Conservation (phyloP, 2,113 vertebrate species). For the Columba janthina region DNA sequence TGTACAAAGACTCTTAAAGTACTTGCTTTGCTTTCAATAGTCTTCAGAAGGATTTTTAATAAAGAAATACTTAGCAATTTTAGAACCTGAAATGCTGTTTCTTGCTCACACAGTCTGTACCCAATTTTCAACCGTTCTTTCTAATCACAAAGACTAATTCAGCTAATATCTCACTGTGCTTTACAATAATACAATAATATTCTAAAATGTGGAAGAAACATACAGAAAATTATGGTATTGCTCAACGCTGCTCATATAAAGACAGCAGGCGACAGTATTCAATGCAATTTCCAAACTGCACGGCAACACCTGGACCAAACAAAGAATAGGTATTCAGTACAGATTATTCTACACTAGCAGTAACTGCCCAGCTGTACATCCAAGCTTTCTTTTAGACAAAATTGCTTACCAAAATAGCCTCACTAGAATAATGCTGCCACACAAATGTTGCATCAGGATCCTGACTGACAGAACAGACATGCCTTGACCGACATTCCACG, state of each 20-base stretch:
- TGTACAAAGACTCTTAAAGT: neutral
- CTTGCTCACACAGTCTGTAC: neutral
- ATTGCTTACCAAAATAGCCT: neutral
- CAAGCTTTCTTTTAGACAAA: neutral
- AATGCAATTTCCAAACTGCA: constrained; percentile 20
- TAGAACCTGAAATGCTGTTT: neutral
- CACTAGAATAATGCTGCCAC: neutral
- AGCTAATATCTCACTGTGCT: neutral
- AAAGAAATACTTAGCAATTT: neutral
- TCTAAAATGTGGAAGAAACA: constrained; percentile 16
- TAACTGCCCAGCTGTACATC: neutral
- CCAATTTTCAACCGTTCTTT: neutral
- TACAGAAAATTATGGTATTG: constrained; percentile 1
- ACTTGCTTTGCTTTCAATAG: neutral
- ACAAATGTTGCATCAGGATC: neutral
- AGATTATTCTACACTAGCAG: neutral
- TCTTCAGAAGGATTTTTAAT: neutral
- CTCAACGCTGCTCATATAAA: constrained; percentile 18
- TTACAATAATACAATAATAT: neutral
- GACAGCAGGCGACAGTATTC: neutral
- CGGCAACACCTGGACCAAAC: constrained; percentile 9
- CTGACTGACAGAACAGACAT: neutral
- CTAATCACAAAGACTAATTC: neutral
- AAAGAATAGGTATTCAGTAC: neutral
- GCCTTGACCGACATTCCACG: neutral